A percentile compares a stretch with the other conserved stretches of the same genome.
Evolutionary conservation across 2,113 vertebrate genomes (phyloP).

Genomic region (Lophius piscatorius): DNA sequence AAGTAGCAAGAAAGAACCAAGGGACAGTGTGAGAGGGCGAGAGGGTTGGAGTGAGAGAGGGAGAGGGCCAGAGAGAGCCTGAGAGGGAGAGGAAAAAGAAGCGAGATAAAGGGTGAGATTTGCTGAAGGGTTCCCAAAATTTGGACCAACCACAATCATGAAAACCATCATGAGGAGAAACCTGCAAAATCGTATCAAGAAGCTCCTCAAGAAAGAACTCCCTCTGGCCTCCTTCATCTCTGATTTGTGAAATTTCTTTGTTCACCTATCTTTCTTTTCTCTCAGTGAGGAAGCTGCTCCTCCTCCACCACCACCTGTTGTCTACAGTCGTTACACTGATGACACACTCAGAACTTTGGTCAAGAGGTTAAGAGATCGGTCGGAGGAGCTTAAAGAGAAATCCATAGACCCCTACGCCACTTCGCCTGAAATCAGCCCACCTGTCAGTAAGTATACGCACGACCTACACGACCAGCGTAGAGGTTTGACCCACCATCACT

Average conservation of each 20-base stretch:
- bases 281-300: constrained; percentile 53
- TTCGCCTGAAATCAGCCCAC: constrained; percentile 86
- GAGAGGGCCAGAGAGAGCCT: too few species aligned
- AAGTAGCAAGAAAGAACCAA: too few species aligned
- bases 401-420: constrained; percentile 80
- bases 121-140: too few species aligned
- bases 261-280: background rate
- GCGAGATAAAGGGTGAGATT: too few species aligned
- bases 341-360: constrained; percentile 72
- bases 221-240: background rate
- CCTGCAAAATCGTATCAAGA: too few species aligned
- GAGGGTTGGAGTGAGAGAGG: too few species aligned
- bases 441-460: constrained; percentile 81
- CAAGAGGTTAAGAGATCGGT: constrained; percentile 77
- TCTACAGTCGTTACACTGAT: constrained; percentile 78
- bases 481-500: background rate
- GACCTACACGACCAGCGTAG: background rate
- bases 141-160: too few species aligned
- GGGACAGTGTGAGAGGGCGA: too few species aligned
- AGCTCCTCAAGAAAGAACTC: background rate
- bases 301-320: constrained; percentile 33
- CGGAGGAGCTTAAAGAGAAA: constrained; percentile 78
- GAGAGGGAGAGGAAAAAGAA: too few species aligned
- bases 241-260: background rate
- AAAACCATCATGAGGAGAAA: too few species aligned